Conservation (phyloP, 1,140 invertebrate species). For the Heterodera carotae region DNA sequence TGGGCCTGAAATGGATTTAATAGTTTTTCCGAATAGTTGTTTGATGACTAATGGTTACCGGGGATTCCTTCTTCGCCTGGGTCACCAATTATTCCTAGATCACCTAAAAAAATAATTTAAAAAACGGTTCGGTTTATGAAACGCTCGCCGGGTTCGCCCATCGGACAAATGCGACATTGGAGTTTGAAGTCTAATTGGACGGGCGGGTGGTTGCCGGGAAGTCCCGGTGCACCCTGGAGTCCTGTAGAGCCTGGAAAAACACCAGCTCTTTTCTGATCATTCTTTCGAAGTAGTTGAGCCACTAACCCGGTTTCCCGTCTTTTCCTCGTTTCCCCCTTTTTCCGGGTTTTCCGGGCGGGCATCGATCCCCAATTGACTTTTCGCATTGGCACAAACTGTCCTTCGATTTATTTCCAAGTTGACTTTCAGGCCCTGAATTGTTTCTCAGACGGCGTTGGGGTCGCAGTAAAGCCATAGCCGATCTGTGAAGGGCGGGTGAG, state of each 20-base stretch:
- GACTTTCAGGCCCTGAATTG: neutral
- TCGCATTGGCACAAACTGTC: slow-evolving; percentile 7
- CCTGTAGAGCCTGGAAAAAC: neutral
- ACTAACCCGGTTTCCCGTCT: slow-evolving; percentile 2
- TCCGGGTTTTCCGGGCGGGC: slow-evolving; percentile 8
- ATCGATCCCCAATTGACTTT: neutral
- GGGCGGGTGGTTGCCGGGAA: slow-evolving; percentile 6
- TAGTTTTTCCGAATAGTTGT: neutral
- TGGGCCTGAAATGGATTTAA: neutral
- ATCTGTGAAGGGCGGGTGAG: neutral
- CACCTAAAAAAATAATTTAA: neutral
- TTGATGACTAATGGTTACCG: neutral
- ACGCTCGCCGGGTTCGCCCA: slow-evolving; percentile 8
- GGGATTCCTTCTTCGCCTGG: neutral
- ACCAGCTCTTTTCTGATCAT: neutral
- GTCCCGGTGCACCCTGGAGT: neutral
- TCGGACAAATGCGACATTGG: slow-evolving; percentile 19
- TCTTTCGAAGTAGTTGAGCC: neutral
- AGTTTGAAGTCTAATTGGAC: neutral
- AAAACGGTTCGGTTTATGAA: neutral
- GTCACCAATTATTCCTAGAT: neutral
- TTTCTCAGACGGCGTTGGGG: neutral
- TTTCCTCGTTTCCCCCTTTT: slow-evolving; percentile 1
- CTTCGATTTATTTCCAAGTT: neutral
- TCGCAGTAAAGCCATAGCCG: neutral